These are phyloP conservation scores for Lontra canadensis DNA, from an alignment of 2,113 vertebrate species.

Conservation along the genomic window DNA sequence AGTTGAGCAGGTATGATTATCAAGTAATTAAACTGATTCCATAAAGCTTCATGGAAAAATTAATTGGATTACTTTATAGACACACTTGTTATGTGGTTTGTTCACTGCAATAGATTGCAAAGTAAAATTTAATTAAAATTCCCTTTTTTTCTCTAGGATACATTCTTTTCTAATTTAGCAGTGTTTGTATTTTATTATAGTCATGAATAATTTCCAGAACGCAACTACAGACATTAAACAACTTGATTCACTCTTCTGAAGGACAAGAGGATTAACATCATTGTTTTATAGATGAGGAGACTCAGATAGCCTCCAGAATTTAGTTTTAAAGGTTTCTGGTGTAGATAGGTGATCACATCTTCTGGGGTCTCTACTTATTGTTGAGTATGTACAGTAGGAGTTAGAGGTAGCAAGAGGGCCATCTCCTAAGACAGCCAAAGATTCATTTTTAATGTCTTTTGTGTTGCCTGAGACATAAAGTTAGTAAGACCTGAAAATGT, in stretches of 20 bases:
- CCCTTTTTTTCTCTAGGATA: background rate
- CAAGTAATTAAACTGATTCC: slow-evolving; percentile 44
- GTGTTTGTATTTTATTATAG: slow-evolving; percentile 36
- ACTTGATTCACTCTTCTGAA: slow-evolving; percentile 33
- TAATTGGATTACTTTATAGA: slow-evolving; percentile 51
- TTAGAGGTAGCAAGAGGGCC: background rate
- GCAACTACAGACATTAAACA: slow-evolving; percentile 19
- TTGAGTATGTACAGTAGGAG: background rate
- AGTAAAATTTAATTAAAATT: slow-evolving; percentile 47
- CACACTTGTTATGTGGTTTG: background rate
- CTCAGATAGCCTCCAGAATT: background rate
- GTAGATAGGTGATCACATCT: background rate
- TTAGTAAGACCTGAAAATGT: slow-evolving; percentile 30
- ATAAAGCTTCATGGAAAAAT: slow-evolving; percentile 44
- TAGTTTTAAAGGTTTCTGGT: slow-evolving; percentile 1
- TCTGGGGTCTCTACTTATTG: background rate
- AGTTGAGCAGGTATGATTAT: slow-evolving; percentile 38
- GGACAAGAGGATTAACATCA: background rate
- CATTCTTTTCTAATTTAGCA: slow-evolving; percentile 61
- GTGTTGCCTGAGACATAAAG: slow-evolving; percentile 22
- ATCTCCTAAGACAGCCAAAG: background rate
- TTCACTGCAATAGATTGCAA: slow-evolving; percentile 9
- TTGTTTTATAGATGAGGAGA: background rate
- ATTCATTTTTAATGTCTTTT: slow-evolving; percentile 17
- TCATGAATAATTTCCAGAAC: slow-evolving; percentile 45